Conservation (phyloP, 2,797 vertebrate genomes). For the Lacerta agilis region DNA sequence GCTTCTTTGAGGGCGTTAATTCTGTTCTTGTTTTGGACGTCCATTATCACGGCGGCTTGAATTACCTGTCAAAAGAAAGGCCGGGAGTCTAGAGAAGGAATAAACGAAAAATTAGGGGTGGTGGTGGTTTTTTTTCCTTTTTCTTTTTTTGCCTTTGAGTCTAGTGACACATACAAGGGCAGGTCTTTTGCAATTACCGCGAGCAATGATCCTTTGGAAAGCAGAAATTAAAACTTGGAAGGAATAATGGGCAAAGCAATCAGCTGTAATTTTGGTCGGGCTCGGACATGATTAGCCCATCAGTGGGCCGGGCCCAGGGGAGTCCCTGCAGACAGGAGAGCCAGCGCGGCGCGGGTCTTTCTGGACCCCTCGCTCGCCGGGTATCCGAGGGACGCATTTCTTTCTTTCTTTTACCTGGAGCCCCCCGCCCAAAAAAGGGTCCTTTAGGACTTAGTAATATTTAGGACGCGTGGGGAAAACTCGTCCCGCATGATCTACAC, state of each 20-base stretch:
- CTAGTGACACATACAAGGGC: conserved; percentile 88
- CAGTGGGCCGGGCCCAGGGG: conserved; percentile 76
- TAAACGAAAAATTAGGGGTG: conserved; percentile 67
- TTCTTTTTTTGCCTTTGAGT: conserved; percentile 70
- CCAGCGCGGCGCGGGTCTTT: not conserved
- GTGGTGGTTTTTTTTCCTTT: not conserved
- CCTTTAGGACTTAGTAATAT: conserved; percentile 64
- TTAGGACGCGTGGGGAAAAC: conserved; percentile 5
- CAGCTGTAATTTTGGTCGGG: conserved; percentile 83
- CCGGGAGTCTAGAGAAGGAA: conserved; percentile 59
- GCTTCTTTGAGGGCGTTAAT: conserved; percentile 52
- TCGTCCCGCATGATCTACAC: not conserved
- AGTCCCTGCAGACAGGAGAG: conserved; percentile 45
- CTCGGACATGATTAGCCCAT: conserved; percentile 89
- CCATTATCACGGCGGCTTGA: conserved; percentile 48
- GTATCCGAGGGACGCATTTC: conserved; percentile 74
- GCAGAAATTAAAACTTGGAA: conserved; percentile 95
- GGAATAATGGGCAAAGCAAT: conserved; percentile 95
- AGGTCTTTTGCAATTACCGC: conserved; percentile 92
- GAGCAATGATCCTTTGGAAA: conserved; percentile 94
- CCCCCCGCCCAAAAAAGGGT: not conserved
- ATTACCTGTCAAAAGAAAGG: conserved; percentile 49
- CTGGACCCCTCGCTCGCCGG: conserved; percentile 18
- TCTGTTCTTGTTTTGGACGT: conserved; percentile 62
- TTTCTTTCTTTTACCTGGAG: conserved; percentile 76